Evolutionary conservation across 2,113 vertebrate species (phyloP), one percentile per base, ranked within the genome.

Genomic region (Cavia aperea): DNA sequence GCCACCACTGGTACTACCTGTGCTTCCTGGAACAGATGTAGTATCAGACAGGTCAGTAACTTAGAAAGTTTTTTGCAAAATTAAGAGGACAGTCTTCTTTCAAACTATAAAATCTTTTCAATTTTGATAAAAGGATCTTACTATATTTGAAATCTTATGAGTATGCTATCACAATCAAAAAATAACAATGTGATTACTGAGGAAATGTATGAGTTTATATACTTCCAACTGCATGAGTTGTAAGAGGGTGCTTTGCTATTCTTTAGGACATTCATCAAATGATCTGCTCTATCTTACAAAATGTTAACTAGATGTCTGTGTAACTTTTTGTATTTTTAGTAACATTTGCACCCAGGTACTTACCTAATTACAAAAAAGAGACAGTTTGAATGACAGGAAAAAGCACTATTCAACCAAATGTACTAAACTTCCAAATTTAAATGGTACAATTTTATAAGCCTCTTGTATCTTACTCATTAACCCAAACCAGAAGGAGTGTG

Each of bases 1-100:
- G 97, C 97, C 97, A 88, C 98, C 97, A 94, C 98, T 97, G 95
- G 97, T 94, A 95, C 97, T 97, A 97, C 98, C 96, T 83, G 96
- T 13, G 63, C 98, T 98, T 97, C 98, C 98, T 99, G 95, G 93
- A 98, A 96, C 10, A 97, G 94, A 97, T 93, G 93, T 92, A 93
- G 96, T 92, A 97, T 54, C 97, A 97, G 78, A 95, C 1, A 6
- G 49, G 92, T 77, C 92, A 93, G n/a, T 81, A 43, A 54, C 68
- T 77, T 75, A 89, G 29, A 91, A 90, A 29, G 70, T 29, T 77
- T 83, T 87, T 18, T 12, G 23, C 16, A 89, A 84, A 95, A 88
- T 86, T 81, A 72, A 43, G 66, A 88, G 68, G 77, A 43, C 36
- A 46, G 92, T 15, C 46, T 36, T 88, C 43, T 91, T 86, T 83